Base-by-base conservation (phyloP, 2,797 vertebrate species). In the Emys orbicularis region DNA sequence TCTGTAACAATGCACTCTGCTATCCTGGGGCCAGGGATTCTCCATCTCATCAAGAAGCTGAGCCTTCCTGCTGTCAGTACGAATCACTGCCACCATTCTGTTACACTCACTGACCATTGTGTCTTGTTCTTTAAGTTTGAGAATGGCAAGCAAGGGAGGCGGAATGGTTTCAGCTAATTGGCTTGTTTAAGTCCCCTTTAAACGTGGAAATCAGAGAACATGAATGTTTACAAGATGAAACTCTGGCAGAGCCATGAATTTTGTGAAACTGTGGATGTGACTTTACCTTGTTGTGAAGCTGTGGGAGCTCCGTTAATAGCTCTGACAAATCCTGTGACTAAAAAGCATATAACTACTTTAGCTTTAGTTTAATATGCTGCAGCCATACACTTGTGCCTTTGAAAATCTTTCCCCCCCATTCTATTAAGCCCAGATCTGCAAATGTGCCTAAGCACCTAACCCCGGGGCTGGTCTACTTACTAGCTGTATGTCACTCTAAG, bases 111-210 rank as follows among this genome's bases (percentile, higher is more conserved):
- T 90, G 92, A 87, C 86, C 25, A 1, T 86, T 92, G 53, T 31
- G 21, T 86, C 54, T 87, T 94, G 34, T 84, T 95, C 65, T 87
- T 92, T 68, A 87, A 92, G 19, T 83, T 87, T 96, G 87, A 94
- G 90, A 95, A 90, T 4, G 93, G 86, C 81, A 95, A 95, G 34
- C 37, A 44, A 79, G 90, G 86, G 92, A 92, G 82, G 89, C 95
- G 87, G 76, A 95, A 92, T 95, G 90, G 88, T 87, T 93, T 34
- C 89, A 88, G 90, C 83, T 87, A 86, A 90, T 76, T 92, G 83
- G n/a, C 84, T 95, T 96, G 84, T 96, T 97, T 93, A 79, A 83
- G 76, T 91, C 83, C 79, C 96, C 74, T 94, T 92, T 93, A 97
- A 96, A 97, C 95, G 94, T 94, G 93, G 91, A 90, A 93, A 90